Base-by-base conservation (phyloP, 2,797 vertebrate genomes). In the Protonibea diacanthus region DNA sequence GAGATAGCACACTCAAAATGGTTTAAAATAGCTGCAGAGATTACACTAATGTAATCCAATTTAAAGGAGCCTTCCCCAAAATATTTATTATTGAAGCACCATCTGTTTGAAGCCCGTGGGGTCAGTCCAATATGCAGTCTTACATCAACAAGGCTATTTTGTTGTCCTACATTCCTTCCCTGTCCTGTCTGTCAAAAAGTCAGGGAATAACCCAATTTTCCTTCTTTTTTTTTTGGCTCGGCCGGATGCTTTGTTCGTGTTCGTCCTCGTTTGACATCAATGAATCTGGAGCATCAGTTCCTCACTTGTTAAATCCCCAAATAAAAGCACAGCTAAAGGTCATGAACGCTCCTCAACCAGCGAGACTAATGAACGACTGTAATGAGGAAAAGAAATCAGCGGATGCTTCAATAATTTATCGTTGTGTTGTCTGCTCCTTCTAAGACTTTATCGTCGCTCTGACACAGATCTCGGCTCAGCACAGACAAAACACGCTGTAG, bases 21-120 rank as follows among this genome's bases (percentile, higher is more conserved):
- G 82, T 91, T 94, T 89, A 88, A 93, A 94, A 94, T 94, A 95
- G 93, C 93, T 89, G 80, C 82, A 85, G 80, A 91, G 91, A 94
- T 95, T 93, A 93, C 80, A 93, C 80, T 93, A 94, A 95, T 95
- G 90, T 94, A 95, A 95, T 96, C 91, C 92, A 93, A 93, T 96
- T 95, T 92, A 94, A 94, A 94, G 90, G 83, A 88, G 89, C 91
- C 91, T 89, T 89, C 85, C 76, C 85, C 85, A 92, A 91, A 38
- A 93, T 95, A 92, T 94, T 92, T 93, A 95, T 93, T 91, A 94
- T 94, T 95, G 80, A 92, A 90, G 86, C 83, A 75, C 93, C 91
- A 93, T 95, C 93, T 95, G 94, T 81, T 94, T 87, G 62, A 90
- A 90, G 93, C 91, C 94, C 91, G 78, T 78, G 71, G 84, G 90